Evolutionary conservation across 2,113 vertebrate genomes (phyloP), one percentile per base, ranked within the genome.

Genomic region (Serilophus lunatus): DNA sequence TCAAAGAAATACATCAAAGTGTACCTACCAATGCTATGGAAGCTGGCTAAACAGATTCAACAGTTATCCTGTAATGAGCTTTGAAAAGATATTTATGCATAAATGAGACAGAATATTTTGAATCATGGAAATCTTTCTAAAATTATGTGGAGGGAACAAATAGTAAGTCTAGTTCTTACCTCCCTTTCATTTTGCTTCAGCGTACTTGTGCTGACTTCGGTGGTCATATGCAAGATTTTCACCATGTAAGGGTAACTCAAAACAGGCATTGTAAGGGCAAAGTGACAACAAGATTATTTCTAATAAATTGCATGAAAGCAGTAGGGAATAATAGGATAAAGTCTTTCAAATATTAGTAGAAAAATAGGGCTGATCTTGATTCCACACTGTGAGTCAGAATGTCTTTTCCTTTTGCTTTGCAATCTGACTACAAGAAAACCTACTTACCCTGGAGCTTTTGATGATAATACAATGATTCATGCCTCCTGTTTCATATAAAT

Each of bases 31-130:
- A 74, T 78, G 72, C 51, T 76, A 14, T 68, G 69, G 85, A 86
- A 90, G 56, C 71, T 90, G 76, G 71, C 93, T 94, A 91, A 96
- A 96, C 23, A 86, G 75, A 93, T 92, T 95, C 90, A 93, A 96
- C 38, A 93, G 85, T 83, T 95, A 94, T 68, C 68, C 56, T 51
- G 35, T 83, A 96, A 96, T 86, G 68, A 94, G 82, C 85, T 92
- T 96, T 88, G 79, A 83, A 86, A 83, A 94, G 56, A 77, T 64
- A 71, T 64, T 44, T 88, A 25, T 88, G 82, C 47, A 92, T 93
- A 88, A 92, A 94, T 66, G 71, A 91, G 54, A 18, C 47, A 88
- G 85, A 82, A 78, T 92, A 88, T 88, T 94, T 92, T 86, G 68
- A 93, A 74, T 80, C 51, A 81, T n/a, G 42, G 25, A n/a, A 88